Conservation (phyloP, 2,797 vertebrate genomes). For the Pangasius krempfi region DNA sequence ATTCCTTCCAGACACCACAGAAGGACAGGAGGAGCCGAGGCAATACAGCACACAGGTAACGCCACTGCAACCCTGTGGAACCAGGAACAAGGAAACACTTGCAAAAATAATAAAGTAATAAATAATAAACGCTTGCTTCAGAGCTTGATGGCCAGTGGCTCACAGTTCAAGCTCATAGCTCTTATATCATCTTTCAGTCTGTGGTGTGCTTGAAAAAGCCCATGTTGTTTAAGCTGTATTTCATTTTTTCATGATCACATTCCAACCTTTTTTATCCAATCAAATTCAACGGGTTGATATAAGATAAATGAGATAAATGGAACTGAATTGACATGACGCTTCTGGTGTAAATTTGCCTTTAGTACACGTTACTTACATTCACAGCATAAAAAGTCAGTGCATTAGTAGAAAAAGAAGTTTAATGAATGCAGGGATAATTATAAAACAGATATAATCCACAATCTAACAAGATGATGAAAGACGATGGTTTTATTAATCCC, state of each 20-base stretch:
- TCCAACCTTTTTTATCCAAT: neutral
- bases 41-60: slow-evolving; percentile 74
- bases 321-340: neutral
- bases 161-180: neutral
- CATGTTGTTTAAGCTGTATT: neutral
- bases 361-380: neutral
- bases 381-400: neutral
- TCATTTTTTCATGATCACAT: neutral
- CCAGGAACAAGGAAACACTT: neutral
- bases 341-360: neutral
- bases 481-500: neutral
- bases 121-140: neutral
- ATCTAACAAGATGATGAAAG: neutral
- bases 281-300: neutral
- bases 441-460: neutral
- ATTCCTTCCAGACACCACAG: slow-evolving; percentile 69
- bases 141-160: too few relatives aligned
- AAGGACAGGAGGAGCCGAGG: slow-evolving; percentile 69
- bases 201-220: too few relatives aligned
- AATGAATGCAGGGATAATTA: neutral
- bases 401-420: neutral
- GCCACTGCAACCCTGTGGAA: neutral
- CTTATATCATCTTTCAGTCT: neutral
- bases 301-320: neutral
- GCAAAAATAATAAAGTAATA: neutral